Percentiles rank a stretch among this genome's conserved stretches.
These are phyloP conservation scores for Neodiprion fabricii DNA, from an alignment of 1,140 invertebrate species.

Conservation along the genomic window DNA sequence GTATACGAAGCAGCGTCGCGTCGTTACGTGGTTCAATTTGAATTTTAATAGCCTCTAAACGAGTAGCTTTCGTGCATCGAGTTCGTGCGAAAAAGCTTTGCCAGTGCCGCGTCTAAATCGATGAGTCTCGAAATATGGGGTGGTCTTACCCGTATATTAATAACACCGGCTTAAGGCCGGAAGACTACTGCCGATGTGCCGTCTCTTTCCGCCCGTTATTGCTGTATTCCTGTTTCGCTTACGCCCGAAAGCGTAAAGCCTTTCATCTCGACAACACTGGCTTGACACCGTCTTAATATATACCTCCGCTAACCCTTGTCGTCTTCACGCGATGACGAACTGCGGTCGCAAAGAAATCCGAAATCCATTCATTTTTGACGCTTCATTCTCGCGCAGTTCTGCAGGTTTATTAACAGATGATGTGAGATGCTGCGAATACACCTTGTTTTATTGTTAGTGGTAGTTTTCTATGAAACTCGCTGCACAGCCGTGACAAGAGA, in stretches of 20 bases:
- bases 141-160: neutral
- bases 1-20: neutral
- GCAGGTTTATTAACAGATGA: too few species aligned
- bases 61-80: neutral
- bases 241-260: neutral
- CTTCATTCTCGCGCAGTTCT: too few species aligned
- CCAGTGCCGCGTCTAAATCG: neutral
- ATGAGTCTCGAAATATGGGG: neutral
- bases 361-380: too few species aligned
- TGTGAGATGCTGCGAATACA: too few species aligned
- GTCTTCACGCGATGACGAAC: too few species aligned
- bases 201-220: neutral
- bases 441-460: too few species aligned
- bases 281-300: too few species aligned
- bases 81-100: neutral
- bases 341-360: too few species aligned
- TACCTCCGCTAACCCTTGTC: too few species aligned
- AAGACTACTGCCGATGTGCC: neutral
- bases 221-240: neutral
- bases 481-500: too few species aligned
- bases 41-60: conserved; percentile 6
- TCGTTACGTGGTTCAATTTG: neutral
- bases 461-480: too few species aligned
- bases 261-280: neutral
- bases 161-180: neutral